Percentiles rank a stretch among this genome's conserved stretches.
phyloP scores from a whole-genome alignment of 2,113 vertebrate genomes.

The Osmerus eperlanus region DNA sequence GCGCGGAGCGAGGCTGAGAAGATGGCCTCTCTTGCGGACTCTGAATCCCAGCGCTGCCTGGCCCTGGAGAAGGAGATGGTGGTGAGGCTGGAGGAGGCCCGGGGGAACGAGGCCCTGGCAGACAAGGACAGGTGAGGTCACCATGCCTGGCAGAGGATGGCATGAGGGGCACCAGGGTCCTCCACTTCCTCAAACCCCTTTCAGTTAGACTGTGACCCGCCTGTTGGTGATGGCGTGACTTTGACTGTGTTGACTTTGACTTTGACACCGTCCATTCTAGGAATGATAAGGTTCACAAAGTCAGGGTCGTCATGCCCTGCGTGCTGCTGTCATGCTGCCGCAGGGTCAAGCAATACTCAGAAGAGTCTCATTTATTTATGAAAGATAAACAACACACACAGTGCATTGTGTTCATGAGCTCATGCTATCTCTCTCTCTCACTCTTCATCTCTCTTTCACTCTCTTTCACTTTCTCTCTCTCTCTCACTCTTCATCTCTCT shows the following conservation, averaged over 20 bases:
- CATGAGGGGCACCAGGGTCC: not conserved
- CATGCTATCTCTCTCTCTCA: too few relatives aligned
- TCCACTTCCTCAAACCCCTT: not conserved
- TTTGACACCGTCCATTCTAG: not conserved
- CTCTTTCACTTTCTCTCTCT: too few relatives aligned
- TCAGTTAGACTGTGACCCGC: too few relatives aligned
- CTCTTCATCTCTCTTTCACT: too few relatives aligned
- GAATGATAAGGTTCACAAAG: not conserved
- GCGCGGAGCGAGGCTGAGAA: constrained; percentile 73
- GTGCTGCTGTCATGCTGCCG: not conserved
- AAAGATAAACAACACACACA: too few relatives aligned
- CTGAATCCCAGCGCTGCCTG: constrained; percentile 71
- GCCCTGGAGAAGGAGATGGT: constrained; percentile 76
- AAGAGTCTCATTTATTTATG: not conserved
- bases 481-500: too few relatives aligned
- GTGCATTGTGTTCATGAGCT: too few relatives aligned
- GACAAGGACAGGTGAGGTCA: constrained; percentile 76
- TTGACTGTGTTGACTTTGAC: not conserved
- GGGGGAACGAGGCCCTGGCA: constrained; percentile 38
- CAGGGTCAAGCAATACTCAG: not conserved
- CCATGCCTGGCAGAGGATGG: not conserved
- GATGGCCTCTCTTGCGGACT: constrained; percentile 73
- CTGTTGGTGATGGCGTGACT: too few relatives aligned
- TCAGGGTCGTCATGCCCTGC: not conserved
- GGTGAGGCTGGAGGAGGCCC: constrained; percentile 55